phyloP scores from a whole-genome alignment of 2,797 vertebrate species.

The Galagoides demidoff region DNA sequence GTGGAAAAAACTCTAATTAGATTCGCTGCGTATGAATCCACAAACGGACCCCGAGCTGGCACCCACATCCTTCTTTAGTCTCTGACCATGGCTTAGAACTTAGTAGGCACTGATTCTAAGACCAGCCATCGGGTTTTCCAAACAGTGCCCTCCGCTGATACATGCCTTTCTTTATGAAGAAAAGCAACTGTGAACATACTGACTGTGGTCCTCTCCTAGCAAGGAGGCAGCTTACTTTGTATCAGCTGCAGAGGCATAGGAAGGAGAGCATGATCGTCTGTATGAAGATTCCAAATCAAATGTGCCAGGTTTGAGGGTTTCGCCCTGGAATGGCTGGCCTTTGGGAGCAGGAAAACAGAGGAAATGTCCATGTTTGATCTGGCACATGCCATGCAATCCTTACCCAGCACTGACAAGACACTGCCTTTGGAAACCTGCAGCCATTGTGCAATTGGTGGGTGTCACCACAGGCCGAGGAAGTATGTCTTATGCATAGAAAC shows the following conservation, averaged over 20 bases:
- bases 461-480: background rate
- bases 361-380: constrained; percentile 81
- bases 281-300: constrained; percentile 70
- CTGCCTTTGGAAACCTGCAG: constrained; percentile 62
- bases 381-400: constrained; percentile 64
- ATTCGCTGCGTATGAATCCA: background rate
- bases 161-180: constrained; percentile 20
- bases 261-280: constrained; percentile 64
- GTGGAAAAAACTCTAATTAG: background rate
- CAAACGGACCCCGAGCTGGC: background rate
- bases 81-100: background rate
- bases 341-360: constrained; percentile 79
- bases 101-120: constrained; percentile 22
- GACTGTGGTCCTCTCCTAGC: background rate
- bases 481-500: background rate
- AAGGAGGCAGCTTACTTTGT: constrained; percentile 26
- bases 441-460: background rate
- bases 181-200: constrained; percentile 23
- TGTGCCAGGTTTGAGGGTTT: constrained; percentile 77
- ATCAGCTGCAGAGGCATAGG: constrained; percentile 78
- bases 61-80: background rate
- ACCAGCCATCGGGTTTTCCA: constrained; percentile 20
- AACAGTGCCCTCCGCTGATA: background rate
- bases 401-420: constrained; percentile 43
- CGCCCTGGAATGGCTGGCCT: constrained; percentile 70